Evolutionary conservation across 1,140 invertebrate species (phyloP), one percentile per base, ranked within the genome.

Genomic region (Melitaea cinxia): DNA sequence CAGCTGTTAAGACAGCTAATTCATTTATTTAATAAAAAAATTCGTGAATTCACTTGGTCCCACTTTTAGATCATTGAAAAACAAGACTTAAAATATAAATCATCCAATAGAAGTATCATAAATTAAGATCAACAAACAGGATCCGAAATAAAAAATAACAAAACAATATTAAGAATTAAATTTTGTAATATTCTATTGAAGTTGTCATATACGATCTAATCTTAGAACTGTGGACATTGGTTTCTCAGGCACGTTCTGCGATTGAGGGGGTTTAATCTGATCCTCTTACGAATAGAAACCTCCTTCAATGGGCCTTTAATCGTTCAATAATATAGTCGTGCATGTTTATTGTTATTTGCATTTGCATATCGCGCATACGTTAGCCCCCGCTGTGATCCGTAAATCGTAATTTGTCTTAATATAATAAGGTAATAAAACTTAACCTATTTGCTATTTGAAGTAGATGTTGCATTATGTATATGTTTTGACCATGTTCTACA

Each of bases 201-300:
- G 17, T 9, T 17, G 15, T 45, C 39, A 45, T 45, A 14, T 4
- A 17, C 12, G 14, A 10, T 47, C 17, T 49, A 33, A 33, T 66
- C 55, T 64, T 60, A 79, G 73, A 79, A 78, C 79, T 75, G 68
- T 56, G 68, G 72, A 78, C 80, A 82, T 88, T 88, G 71, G 77
- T 76, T 84, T 75, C 63, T 80, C 67, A 83, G 74, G 82, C 85
- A 88, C 87, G 87, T 87, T 78, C 77, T 60, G 55, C 72, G 68
- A 82, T 75, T 78, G 80, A 80, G 62, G 82, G 78, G 78, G 82
- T 85, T 83, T 82, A 86, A 89, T 88, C 82, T 84, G 77, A 82
- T 78, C 71, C 69, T 73, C 77, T 52, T 64, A 55, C 72, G 54
- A 77, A 78, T 75, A 83, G 78, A 81, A 80, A 57, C 37, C 75